These are phyloP conservation scores for Heliconius hortense DNA, from an alignment of 2,888 invertebrate species.

Conservation along the genomic window DNA sequence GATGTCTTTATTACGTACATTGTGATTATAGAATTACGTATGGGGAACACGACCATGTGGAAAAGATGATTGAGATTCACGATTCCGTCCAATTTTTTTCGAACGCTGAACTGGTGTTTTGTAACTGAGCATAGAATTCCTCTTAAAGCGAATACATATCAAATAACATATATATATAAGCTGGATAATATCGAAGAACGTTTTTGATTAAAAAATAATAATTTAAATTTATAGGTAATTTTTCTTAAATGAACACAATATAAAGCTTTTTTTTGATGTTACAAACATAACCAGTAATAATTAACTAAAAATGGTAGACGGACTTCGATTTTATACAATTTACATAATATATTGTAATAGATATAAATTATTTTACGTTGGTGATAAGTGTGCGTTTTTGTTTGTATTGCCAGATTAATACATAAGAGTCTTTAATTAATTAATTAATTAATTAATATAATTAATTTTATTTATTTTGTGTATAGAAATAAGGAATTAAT, in stretches of 20 bases:
- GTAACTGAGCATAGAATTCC: conserved; percentile 27
- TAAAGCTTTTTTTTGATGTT: background rate
- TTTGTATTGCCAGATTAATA: conserved; percentile 6
- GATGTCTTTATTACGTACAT: conserved; percentile 71
- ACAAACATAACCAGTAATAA: background rate
- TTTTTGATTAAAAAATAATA: background rate
- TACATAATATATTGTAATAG: conserved; percentile 24
- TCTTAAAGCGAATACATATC: conserved; percentile 26
- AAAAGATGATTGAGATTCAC: conserved; percentile 55
- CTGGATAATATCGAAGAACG: background rate
- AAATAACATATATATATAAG: background rate
- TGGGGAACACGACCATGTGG: conserved; percentile 38
- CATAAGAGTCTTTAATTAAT: background rate
- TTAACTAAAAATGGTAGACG: background rate
- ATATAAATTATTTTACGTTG: background rate
- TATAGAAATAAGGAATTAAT: background rate
- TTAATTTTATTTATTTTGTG: background rate
- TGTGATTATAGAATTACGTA: conserved; percentile 60
- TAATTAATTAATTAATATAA: background rate
- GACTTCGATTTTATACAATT: background rate
- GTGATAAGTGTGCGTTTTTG: conserved; percentile 12
- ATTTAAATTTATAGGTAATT: background rate
- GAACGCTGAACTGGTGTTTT: conserved; percentile 16
- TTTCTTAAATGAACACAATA: background rate
- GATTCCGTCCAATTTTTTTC: conserved; percentile 7